phyloP scores from a whole-genome alignment of 2,888 invertebrate genomes.

The Drosophila ustulata region DNA sequence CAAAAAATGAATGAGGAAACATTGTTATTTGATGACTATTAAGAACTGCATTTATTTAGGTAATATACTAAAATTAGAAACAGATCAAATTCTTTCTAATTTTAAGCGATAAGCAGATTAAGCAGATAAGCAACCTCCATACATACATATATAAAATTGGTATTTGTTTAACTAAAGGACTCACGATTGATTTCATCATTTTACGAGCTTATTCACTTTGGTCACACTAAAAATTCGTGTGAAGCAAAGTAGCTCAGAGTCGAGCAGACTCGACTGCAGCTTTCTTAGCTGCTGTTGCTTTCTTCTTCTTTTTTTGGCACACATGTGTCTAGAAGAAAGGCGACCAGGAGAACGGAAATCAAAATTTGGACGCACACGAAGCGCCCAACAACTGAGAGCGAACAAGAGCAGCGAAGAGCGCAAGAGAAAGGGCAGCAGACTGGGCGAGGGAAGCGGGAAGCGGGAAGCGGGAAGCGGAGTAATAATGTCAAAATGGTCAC shows the following conservation, averaged over 20 bases:
- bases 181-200: background rate
- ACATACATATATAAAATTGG: too few species aligned
- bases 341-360: slow-evolving; percentile 66
- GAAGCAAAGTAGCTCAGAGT: background rate
- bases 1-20: too few species aligned
- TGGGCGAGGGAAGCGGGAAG: background rate
- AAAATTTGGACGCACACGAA: slow-evolving; percentile 65
- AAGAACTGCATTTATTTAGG: too few species aligned
- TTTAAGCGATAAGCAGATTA: too few species aligned
- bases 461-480: slow-evolving; percentile 8
- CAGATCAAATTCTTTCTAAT: too few species aligned
- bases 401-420: background rate
- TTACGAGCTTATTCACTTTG: slow-evolving; percentile 7
- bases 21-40: too few species aligned
- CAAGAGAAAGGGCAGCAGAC: background rate
- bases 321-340: slow-evolving; percentile 37
- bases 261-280: background rate
- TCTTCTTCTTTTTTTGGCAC: slow-evolving; percentile 42
- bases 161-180: background rate
- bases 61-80: too few species aligned
- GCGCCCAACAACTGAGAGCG: slow-evolving; percentile 31
- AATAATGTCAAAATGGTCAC: slow-evolving; percentile 76
- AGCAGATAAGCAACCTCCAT: too few species aligned
- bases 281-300: background rate
- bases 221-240: slow-evolving; percentile 34